phyloP scores from a whole-genome alignment of 2,113 vertebrate species.

The Prunella himalayana region DNA sequence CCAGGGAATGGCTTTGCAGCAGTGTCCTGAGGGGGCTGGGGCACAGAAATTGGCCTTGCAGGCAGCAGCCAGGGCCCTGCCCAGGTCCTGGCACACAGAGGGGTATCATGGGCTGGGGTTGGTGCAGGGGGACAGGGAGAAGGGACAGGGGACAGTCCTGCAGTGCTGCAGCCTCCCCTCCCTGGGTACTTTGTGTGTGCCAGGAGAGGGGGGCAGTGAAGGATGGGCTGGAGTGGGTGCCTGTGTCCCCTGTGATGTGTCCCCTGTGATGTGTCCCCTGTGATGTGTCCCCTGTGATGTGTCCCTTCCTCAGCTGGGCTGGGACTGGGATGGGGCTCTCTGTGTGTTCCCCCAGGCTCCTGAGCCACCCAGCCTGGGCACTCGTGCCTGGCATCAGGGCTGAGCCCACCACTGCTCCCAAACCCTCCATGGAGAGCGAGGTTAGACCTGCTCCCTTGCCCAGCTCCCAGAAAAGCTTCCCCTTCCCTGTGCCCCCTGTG shows the following conservation, averaged over 20 bases:
- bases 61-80: not conserved
- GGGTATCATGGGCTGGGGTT: not conserved
- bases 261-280: not conserved
- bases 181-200: accelerated
- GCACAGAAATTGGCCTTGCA: not conserved
- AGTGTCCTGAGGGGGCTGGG: not conserved
- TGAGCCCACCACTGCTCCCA: not conserved
- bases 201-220: accelerated
- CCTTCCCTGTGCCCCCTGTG: not conserved
- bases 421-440: not conserved
- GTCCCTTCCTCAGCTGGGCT: not conserved
- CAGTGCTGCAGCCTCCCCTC: not conserved
- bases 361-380: not conserved
- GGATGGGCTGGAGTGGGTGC: not conserved
- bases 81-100: not conserved
- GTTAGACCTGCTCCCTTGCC: not conserved
- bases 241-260: too few relatives aligned
- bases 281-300: too few relatives aligned
- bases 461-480: not conserved
- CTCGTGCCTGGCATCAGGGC: accelerated
- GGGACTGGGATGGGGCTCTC: not conserved
- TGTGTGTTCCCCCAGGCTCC: not conserved
- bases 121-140: not conserved
- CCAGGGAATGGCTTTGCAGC: not conserved
- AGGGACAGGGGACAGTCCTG: not conserved